Base-by-base conservation (phyloP, 2,888 invertebrate species). In the Folsomia manolachei region DNA sequence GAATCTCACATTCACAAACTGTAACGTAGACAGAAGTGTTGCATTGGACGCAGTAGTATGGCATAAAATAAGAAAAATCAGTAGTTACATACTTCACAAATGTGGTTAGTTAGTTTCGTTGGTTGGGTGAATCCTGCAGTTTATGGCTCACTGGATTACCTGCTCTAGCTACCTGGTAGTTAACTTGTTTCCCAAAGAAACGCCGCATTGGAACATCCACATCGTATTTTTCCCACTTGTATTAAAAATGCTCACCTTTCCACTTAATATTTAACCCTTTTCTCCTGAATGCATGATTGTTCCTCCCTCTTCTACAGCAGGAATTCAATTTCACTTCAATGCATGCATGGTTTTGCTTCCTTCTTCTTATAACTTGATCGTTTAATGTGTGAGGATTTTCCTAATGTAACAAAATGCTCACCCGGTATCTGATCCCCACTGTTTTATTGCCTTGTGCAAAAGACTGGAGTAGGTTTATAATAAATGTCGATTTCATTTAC, bases 401-500 rank as follows among this genome's bases (percentile, higher is more conserved):
- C 39, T 7, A 56, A n/a, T 14, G 56, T 56, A 56, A 56, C 56
- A 56, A 56, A 56, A 56, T 56, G 56, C 56, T 56, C 56, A 56
- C 56, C 56, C 19, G 56, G 18, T 7, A 11, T 11, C 51, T 27
- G 14, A 9, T 18, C 64, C 64, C 14, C 60, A 60, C 60, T 60
- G 63, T 27, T 27, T 63, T 56, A 56, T 56, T 56, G n/a, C 56
- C 56, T 56, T 56, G 19, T 56, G 56, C 56, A 56, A 56, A 66
- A 66, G 65, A 23, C 65, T 19, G 52, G 21, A 52, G 65, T 66
- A 23, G 27, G 11, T 63, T 27, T n/a, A 23, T 62, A 62, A 25
- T 62, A 62, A 62, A 62, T 24, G 62, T 62, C 62, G 62, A 62
- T 62, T 62, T 24, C 25, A 24, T 62, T 62, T 56, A 56, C 56